phyloP scores from a whole-genome alignment of 1,140 invertebrate genomes.

The Olivierus martensii region DNA sequence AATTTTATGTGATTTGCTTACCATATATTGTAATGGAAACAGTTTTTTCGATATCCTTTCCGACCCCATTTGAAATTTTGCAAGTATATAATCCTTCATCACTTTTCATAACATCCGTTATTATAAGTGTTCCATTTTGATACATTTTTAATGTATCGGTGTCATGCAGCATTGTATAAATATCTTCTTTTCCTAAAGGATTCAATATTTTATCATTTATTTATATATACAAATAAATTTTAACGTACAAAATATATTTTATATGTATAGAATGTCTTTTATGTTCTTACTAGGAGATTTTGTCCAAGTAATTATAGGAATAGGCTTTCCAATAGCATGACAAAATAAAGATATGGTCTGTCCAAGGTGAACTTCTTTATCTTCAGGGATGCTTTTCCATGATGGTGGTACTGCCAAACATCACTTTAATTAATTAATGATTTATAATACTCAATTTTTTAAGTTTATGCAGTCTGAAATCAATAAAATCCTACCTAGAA shows the following conservation, averaged over 20 bases:
- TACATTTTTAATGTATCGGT: too few species aligned
- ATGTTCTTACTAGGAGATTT: not conserved
- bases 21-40: constrained; percentile 6
- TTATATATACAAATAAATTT: too few species aligned
- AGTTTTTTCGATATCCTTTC: constrained; percentile 1
- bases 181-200: too few species aligned
- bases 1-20: too few species aligned
- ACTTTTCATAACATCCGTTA: not conserved
- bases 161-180: too few species aligned
- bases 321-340: constrained; percentile 1
- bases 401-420: constrained; percentile 4
- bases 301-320: constrained; percentile 1
- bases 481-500: constrained; percentile 5
- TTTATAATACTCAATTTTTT: too few species aligned
- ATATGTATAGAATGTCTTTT: not conserved
- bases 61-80: constrained; percentile 2
- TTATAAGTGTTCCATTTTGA: constrained; percentile 5
- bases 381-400: not conserved
- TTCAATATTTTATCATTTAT: too few species aligned
- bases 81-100: constrained; percentile 11
- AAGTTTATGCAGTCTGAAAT: too few species aligned
- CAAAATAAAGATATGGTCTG: constrained; percentile 2
- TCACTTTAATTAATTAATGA: too few species aligned
- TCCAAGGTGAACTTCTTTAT: constrained; percentile 3
- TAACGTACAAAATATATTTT: too few species aligned